Conservation (phyloP, 2,113 vertebrate genomes). For the Corythornis vintsioides region DNA sequence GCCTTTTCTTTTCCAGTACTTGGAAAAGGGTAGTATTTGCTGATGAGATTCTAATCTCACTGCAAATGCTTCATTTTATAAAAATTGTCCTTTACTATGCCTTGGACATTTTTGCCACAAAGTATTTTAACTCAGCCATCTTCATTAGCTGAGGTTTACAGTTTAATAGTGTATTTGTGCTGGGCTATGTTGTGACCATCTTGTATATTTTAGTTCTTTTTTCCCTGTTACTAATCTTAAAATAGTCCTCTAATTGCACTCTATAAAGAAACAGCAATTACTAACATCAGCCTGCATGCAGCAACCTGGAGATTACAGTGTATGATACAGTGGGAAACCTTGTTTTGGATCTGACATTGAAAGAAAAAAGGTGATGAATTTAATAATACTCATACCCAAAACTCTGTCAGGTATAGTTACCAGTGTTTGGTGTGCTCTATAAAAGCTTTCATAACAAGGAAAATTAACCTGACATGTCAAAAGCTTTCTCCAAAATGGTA, state of each 20-base stretch:
- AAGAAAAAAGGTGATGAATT: background rate
- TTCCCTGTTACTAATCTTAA: background rate
- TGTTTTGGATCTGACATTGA: background rate
- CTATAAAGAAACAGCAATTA: background rate
- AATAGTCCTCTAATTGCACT: slow-evolving; percentile 15
- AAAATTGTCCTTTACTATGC: background rate
- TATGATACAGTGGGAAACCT: background rate
- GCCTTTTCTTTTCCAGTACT: background rate
- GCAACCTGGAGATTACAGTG: background rate
- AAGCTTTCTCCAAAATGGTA: background rate
- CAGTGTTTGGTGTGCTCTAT: background rate
- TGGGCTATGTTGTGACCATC: background rate
- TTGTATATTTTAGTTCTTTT: background rate
- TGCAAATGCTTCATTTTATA: background rate
- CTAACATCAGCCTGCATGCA: background rate
- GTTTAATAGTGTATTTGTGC: background rate
- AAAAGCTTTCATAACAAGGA: background rate
- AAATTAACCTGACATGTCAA: background rate
- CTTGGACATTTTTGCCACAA: background rate
- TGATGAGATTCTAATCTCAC: background rate
- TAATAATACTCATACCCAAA: background rate
- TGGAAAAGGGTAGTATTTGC: background rate
- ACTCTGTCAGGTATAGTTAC: background rate
- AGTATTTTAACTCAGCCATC: background rate
- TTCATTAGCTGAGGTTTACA: background rate